Conservation (phyloP, 2,797 vertebrate genomes). For the Mus caroli region DNA sequence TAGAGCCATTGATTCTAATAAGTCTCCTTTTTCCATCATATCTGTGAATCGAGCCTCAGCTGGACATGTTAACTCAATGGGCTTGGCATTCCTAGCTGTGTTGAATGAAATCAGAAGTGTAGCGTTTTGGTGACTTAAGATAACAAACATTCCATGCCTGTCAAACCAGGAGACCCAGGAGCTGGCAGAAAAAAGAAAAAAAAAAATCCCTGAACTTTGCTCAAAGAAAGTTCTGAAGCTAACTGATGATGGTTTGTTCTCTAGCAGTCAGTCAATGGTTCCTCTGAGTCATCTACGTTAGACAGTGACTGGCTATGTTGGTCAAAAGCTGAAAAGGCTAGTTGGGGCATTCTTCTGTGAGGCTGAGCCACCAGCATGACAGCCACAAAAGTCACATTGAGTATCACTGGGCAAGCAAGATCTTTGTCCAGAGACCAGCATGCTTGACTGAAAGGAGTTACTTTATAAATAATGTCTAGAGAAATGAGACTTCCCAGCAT, state of each 20-base stretch:
- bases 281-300: neutral
- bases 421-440: neutral
- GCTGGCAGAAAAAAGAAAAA: neutral
- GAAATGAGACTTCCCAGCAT: constrained; percentile 33
- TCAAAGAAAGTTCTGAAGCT: constrained; percentile 46
- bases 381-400: constrained; percentile 16
- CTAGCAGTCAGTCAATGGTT: neutral
- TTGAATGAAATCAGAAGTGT: neutral
- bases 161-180: constrained; percentile 7
- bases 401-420: neutral
- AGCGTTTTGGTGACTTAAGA: neutral
- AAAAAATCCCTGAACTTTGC: constrained; percentile 2
- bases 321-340: constrained; percentile 12
- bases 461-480: constrained; percentile 48
- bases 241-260: neutral
- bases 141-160: constrained; percentile 32
- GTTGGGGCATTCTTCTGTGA: neutral
- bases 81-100: neutral
- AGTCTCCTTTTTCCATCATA: constrained; percentile 15
- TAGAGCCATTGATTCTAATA: constrained; percentile 14
- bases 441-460: neutral
- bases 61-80: neutral
- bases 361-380: neutral
- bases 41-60: neutral
- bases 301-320: constrained; percentile 27